A percentile compares a stretch with the other conserved stretches of the same genome.
phyloP scores from a whole-genome alignment of 2,888 invertebrate genomes.

The Fragum fragum region DNA sequence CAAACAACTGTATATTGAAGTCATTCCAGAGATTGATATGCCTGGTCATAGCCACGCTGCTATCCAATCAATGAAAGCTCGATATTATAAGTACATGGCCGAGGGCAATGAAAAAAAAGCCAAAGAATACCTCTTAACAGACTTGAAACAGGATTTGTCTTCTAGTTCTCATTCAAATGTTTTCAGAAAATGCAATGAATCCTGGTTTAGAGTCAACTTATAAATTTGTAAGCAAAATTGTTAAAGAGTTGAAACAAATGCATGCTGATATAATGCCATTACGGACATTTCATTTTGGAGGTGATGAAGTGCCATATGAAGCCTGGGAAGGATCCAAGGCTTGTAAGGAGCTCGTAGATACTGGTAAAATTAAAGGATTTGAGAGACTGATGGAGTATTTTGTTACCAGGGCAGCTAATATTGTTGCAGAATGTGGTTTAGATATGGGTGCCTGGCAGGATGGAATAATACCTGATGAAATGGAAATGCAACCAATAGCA shows the following conservation, averaged over 20 bases:
- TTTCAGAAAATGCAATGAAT: conserved; percentile 83
- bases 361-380: conserved; percentile 63
- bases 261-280: conserved; percentile 77
- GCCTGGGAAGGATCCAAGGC: conserved; percentile 81
- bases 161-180: conserved; percentile 78
- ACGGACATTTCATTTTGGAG: conserved; percentile 82
- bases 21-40: conserved; percentile 85
- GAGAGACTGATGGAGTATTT: conserved; percentile 78
- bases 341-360: conserved; percentile 72
- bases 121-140: conserved; percentile 69
- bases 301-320: conserved; percentile 82
- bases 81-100: conserved; percentile 69
- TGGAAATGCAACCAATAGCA: conserved; percentile 58
- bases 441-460: conserved; percentile 78
- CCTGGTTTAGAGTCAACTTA: conserved; percentile 83
- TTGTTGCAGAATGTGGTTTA: conserved; percentile 69
- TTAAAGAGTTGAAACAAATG: conserved; percentile 76
- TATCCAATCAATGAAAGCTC: conserved; percentile 80
- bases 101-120: conserved; percentile 66
- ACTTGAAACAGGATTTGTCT: conserved; percentile 65
- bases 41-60: conserved; percentile 84
- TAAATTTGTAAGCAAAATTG: conserved; percentile 81
- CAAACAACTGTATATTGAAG: conserved; percentile 77
- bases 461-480: conserved; percentile 73
- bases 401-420: conserved; percentile 72